Evolutionary conservation across 2,888 invertebrate genomes (phyloP), one percentile per base, ranked within the genome.

Genomic region (Phrixothrix hirtus): DNA sequence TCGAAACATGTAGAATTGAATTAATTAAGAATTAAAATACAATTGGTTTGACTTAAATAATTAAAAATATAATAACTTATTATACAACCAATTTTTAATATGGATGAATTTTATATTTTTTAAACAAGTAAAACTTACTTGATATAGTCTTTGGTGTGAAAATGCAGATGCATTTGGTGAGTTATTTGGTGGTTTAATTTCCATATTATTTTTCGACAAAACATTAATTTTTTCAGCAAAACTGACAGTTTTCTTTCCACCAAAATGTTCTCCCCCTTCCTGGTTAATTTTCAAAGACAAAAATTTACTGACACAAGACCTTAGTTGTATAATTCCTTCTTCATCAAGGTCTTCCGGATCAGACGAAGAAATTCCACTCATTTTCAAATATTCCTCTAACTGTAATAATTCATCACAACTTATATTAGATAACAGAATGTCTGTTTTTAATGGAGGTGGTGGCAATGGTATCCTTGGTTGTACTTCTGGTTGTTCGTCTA

Each of bases 171-270:
- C 85, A 74, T 87, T 87, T 36, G 88, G 87, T 31, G 88, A 88
- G 73, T 88, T 88, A 57, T 87, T 88, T 52, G 88, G 88, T 54
- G 70, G 69, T 48, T 67, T 69, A 11, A 65, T 47, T 17, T 81
- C 75, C 58, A 80, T 78, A 60, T 81, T 79, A 21, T 25, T 36
- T 68, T 78, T 79, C 60, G 78, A 78, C 72, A 78, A 79, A 61
- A 75, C 75, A 69, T 74, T 79, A 63, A 77, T 79, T 71, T 81
- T 84, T 72, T 82, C 83, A 37, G 88, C 88, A 74, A 89, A 89
- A 75, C 88, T 89, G 57, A 89, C 89, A 59, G 85, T 85, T 73
- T 89, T 89, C 73, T 85, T 86, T 67, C 80, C 81, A 49, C 80
- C 80, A 53, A 79, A 78, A 60, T 81, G 81, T 69, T 81, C 83